Base-by-base conservation (phyloP, 2,888 invertebrate species). In the Drosophila parthenogenetica region DNA sequence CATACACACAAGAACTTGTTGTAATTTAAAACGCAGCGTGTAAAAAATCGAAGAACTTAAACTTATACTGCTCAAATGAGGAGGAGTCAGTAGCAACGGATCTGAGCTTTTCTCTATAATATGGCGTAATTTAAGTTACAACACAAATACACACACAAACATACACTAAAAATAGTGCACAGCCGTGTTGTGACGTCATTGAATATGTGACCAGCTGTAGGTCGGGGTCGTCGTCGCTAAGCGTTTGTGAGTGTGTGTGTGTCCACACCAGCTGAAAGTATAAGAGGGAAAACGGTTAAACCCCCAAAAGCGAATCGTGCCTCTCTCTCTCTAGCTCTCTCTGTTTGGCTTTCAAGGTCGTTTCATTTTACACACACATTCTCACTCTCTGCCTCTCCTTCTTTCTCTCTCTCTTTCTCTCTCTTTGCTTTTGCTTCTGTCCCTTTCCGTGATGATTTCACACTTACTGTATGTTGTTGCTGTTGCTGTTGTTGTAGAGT, bases 121-220 rank as follows among this genome's bases (percentile, higher is more conserved):
- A 85, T 87, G 87, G 87, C 85, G 87, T 79, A 87, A 84, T 76
- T 68, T 22, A 60, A 57, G 19, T 17, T 43, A 43, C 54, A 32
- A 37, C 7, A 5, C 29, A 29, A 7, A 32, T 35, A 45, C 32
- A 22, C 17, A 46, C 61, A 53, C 60, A 73, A 51, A 59, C 29
- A 11, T n/a, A 57, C 40, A 19, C 46, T 57, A 57, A 22, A 57
- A 46, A 57, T 57, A 57, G 61, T 59, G 14, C 54, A 45, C 62
- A 70, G 80, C 69, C 79, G 73, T 74, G 84, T 75, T 84, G 85
- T 89, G 85, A 89, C 85, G 85, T 86, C 89, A 86, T 79, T 87
- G 69, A 74, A 46, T 77, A 66, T 76, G 65, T 54, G 66, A 64
- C 70, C 68, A 79, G 71, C 77, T 84, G 84, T 76, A 83, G 78